Base-by-base conservation (phyloP, 92 coral and sea anemone species). In the Ricordea florida region DNA sequence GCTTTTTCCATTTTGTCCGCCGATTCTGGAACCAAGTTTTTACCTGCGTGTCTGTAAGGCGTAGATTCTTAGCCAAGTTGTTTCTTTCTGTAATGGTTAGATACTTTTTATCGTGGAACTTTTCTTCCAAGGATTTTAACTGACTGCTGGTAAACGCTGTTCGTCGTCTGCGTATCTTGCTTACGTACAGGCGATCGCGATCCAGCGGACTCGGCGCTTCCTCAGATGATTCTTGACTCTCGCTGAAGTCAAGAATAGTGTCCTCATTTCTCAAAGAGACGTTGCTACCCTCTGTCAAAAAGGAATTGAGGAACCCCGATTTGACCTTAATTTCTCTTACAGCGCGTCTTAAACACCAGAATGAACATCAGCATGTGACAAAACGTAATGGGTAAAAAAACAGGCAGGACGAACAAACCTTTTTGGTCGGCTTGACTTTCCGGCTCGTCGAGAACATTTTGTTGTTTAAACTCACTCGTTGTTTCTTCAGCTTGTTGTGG, bases 21-120 rank as follows among this genome's bases (percentile, higher is more conserved):
- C 99, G 80, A 66, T 96, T 96, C 71, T 96, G 99, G 33, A 96
- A 96, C 99, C 99, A 96, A 6, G 99, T 96, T 85, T 96, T 96
- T n/a, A 96, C 97, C 62, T 96, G 99, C 25, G 99, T 96, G 66
- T 96, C 99, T 34, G 92, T 92, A 25, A 96, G 72, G 51, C 87
- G 84, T 85, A 92, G 91, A 31, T 74, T 85, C 58, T 96, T 96
- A 17, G 99, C 99, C 48, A 96, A 81, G 57, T 84, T 87, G 78
- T 96, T 96, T 44, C 99, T 66, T 63, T 96, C 99, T 37, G 93
- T 89, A 69, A 96, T 96, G 16, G 99, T 96, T 50, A 96, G 62
- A 82, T 96, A 96, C 84, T 96, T 96, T 85, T 96, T 96, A 32
- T 89, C 93, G 66, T 92, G 93, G 84, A 96, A 96, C 76, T 83